A percentile compares a stretch with the other conserved stretches of the same genome.
phyloP scores from a whole-genome alignment of 2,888 invertebrate species.

The Caenorhabditis parvicauda region DNA sequence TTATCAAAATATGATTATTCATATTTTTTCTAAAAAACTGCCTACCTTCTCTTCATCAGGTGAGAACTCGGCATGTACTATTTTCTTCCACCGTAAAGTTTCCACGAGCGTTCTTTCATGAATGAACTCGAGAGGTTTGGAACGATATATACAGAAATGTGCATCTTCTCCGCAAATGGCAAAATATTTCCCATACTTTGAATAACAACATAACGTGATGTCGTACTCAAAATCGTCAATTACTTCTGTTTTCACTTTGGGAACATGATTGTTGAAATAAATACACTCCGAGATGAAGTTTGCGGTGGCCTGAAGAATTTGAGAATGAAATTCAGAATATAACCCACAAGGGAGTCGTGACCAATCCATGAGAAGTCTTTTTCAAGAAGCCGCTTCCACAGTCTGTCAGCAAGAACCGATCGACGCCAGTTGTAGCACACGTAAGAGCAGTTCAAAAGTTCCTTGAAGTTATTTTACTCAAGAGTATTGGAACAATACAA shows the following conservation, averaged over 20 bases:
- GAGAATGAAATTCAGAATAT: neutral
- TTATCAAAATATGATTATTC: neutral
- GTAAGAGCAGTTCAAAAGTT: conserved; percentile 1
- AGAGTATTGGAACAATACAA: neutral
- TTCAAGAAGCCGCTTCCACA: conserved; percentile 4
- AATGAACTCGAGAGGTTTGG: conserved; percentile 1
- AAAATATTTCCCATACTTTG: conserved; percentile 1
- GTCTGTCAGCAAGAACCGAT: neutral
- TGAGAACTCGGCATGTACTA: conserved; percentile 1
- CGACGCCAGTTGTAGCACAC: conserved; percentile 5
- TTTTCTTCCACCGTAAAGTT: neutral
- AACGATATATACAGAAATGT: conserved; percentile 6
- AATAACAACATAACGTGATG: neutral
- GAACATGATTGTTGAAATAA: conserved; percentile 3
- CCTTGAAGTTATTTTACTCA: conserved; percentile 1
- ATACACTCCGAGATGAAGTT: neutral
- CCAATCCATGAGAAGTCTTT: conserved; percentile 5
- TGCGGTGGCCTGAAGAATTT: neutral
- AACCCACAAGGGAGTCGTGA: neutral
- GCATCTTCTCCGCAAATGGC: conserved; percentile 1
- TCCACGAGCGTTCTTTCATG: conserved; percentile 3
- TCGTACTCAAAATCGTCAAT: conserved; percentile 8
- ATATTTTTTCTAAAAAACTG: neutral
- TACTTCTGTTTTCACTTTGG: neutral
- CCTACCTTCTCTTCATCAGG: conserved; percentile 1